Evolutionary conservation across 23 tunicate species (phyloP).

Genomic region (Pegea sp.): DNA sequence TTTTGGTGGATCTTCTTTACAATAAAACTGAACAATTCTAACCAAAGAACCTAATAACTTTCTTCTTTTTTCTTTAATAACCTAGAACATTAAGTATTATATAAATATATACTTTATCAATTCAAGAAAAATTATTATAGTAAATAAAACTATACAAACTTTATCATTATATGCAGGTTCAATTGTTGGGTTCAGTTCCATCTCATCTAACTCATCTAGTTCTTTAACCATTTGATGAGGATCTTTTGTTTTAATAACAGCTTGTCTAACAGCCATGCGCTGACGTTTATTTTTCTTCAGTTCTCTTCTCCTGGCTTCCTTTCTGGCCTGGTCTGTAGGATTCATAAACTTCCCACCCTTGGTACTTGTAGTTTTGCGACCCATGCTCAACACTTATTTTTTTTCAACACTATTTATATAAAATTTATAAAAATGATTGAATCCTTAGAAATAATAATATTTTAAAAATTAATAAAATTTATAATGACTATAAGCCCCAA

Average conservation of each 20-base stretch:
- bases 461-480: no score
- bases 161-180: slow-evolving; percentile 62
- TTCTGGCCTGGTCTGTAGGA: slow-evolving; percentile 96
- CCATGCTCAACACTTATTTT: no score
- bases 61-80: slow-evolving; percentile 67
- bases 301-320: slow-evolving; percentile 77
- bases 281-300: slow-evolving; percentile 86
- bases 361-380: slow-evolving; percentile 76
- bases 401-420: no score
- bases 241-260: slow-evolving; percentile 90
- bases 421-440: no score
- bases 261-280: slow-evolving; percentile 74
- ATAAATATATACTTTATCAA: neutral
- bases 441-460: no score
- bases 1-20: slow-evolving; percentile 39
- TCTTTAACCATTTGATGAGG: slow-evolving; percentile 73
- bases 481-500: no score
- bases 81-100: no score
- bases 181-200: slow-evolving; percentile 56
- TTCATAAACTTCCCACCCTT: slow-evolving; percentile 99
- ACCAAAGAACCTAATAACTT: slow-evolving; percentile 50
- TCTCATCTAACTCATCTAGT: slow-evolving; percentile 64
- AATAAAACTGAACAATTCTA: slow-evolving; percentile 63
- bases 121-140: neutral
- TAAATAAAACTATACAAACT: slow-evolving; percentile 5